Base-by-base conservation (phyloP, 1,140 invertebrate genomes). In the Carposina sasakii region DNA sequence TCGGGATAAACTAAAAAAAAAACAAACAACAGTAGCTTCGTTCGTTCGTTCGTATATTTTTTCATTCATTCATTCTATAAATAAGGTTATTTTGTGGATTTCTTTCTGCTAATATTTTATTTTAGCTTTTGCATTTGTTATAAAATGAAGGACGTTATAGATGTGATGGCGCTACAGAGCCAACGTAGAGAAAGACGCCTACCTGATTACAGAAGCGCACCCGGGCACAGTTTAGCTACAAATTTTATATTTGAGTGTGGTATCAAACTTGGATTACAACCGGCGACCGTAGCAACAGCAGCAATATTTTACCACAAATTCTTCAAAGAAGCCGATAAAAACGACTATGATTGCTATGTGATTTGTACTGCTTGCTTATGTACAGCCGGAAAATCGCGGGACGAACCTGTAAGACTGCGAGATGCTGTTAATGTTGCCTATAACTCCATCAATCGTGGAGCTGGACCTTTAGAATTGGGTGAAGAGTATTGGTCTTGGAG, bases 401-500 rank as follows among this genome's bases (percentile, higher is more conserved):
- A 97, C 73, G 93, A 97, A 71, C 89, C 90, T 19, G 78, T 96
- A 0, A 94, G 94, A 73, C 90, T 97, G 37, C 86, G 95, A 50
- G 96, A 98, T 76, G 91, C 98, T 4, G 93, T 98, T 60, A 98
- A 98, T 85, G 95, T 98, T 28, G 88, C 92, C 20, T 89, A 92
- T 52, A 92, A 92, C 61, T 96, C 94, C 1, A 86, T 98, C 10
- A 93, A 97, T 63, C 88, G 93, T 54, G 91, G 91, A 1, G 90
- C 91, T 5, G 89, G 91, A 21, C 93, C 94, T 1, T 76, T 98
- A 21, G 95, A 97, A 71, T 88, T 97, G 40, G 93, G 91, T 5
- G 95, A 98, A 63, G 94, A 95, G 57, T 98, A 97, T 78, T 97
- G 93, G 92, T 90, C 90, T 19, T 91, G 97, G 86, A 86, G 95